A percentile compares a stretch with the other conserved stretches of the same genome.
Conservation (phyloP, 2,113 vertebrate species). For the Myrmecobius fasciatus region DNA sequence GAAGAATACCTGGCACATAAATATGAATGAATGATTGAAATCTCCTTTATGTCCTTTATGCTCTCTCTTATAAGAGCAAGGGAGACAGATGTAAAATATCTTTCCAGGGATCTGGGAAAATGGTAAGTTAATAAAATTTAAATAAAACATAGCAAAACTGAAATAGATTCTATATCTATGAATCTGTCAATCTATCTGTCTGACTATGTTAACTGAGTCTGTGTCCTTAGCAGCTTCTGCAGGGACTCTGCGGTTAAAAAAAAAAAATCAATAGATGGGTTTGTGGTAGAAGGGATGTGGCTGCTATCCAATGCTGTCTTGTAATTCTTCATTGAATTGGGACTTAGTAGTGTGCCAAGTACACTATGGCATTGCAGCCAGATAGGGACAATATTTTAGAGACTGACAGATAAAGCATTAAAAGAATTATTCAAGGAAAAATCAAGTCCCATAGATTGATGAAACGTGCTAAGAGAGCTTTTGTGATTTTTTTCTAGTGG, state of each 20-base stretch:
- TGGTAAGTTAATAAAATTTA: neutral
- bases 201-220: neutral
- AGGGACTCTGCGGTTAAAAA: neutral
- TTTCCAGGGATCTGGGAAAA: neutral
- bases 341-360: neutral
- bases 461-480: slow-evolving; percentile 2
- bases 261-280: neutral
- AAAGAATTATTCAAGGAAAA: slow-evolving; percentile 32
- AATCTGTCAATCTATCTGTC: neutral
- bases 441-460: slow-evolving; percentile 1
- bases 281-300: neutral
- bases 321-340: neutral
- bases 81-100: neutral
- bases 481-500: slow-evolving; percentile 30
- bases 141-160: neutral
- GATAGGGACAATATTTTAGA: slow-evolving; percentile 22
- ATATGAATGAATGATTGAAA: neutral
- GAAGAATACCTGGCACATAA: neutral
- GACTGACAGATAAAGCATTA: slow-evolving; percentile 21
- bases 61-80: neutral
- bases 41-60: neutral
- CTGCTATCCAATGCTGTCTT: neutral
- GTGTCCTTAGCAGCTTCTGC: neutral
- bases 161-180: neutral
- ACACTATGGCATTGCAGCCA: neutral